Base-by-base conservation (phyloP, 2,797 vertebrate genomes). In the Alca torda region DNA sequence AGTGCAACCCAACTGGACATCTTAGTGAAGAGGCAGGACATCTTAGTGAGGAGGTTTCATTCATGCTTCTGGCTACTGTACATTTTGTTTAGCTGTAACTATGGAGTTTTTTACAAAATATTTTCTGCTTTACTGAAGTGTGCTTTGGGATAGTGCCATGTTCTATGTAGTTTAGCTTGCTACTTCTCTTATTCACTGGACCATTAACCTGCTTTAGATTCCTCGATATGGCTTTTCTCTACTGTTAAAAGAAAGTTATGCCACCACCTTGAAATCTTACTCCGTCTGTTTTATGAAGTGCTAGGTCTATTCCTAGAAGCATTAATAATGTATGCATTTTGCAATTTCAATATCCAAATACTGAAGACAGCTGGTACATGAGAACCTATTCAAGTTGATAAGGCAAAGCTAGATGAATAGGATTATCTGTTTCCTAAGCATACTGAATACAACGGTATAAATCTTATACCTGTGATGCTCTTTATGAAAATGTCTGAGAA, bases 321-420 rank as follows among this genome's bases (percentile, higher is more conserved):
- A 82, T 93, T 92, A 91, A 90, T 96, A 94, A 94, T 87, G 67
- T 89, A 90, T 93, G 64, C 26, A 67, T 45, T 86, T 85, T 67
- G 64, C 57, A 91, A 67, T 91, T 96, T 94, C 78, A 90, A 8
- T 95, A 61, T 90, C 90, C 56, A 93, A 85, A 93, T 84, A 75
- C 56, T 70, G 60, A 74, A 90, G 70, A 63, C 5, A 59, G 45
- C 63, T 93, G 59, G 56, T 94, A 76, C 0, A 1, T 65, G 68
- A 41, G 54, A 89, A 92, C 21, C 50, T 88, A 89, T 93, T 91
- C 85, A 81, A 90, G 43, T 84, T 84, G 93, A 84, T 93, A 95
- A 88, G 45, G 69, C 50, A 91, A 93, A 94, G 65, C 79, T 84
- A 93, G 74, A 88, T 90, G 90, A 91, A 93, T 86, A 86, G 65